A percentile compares a stretch with the other conserved stretches of the same genome.
Conservation (phyloP, 2,113 vertebrate species). For the Bubo scandiacus region DNA sequence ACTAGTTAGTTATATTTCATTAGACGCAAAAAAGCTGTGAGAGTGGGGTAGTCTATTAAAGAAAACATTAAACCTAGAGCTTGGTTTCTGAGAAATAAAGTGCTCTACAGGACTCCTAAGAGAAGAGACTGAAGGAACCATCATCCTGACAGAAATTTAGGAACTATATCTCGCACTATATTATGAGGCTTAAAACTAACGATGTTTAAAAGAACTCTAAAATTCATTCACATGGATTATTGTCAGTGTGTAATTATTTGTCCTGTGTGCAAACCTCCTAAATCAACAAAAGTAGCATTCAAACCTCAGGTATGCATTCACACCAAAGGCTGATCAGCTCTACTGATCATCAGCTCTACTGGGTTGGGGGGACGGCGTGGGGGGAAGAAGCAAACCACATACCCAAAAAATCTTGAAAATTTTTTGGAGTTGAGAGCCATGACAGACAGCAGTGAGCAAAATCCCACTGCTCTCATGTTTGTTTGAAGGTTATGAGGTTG, state of each 20-base stretch:
- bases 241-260: neutral
- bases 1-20: slow-evolving; percentile 15
- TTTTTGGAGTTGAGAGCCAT: neutral
- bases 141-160: neutral
- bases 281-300: neutral
- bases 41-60: neutral
- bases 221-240: neutral
- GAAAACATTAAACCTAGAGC: neutral
- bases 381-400: neutral
- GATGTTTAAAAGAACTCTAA: neutral
- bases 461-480: neutral
- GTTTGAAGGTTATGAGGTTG: neutral
- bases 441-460: neutral
- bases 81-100: neutral
- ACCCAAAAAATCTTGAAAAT: accelerated
- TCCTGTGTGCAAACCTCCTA: neutral
- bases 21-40: slow-evolving; percentile 5
- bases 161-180: neutral
- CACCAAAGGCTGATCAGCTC: neutral
- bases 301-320: neutral
- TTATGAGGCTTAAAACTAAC: neutral
- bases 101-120: neutral
- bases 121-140: neutral
- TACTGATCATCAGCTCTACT: neutral
- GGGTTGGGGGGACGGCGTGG: accelerated